A percentile compares a stretch with the other conserved stretches of the same genome.
These are phyloP conservation scores for Anorthoa munda DNA, from an alignment of 2,888 invertebrate species.

Conservation along the genomic window DNA sequence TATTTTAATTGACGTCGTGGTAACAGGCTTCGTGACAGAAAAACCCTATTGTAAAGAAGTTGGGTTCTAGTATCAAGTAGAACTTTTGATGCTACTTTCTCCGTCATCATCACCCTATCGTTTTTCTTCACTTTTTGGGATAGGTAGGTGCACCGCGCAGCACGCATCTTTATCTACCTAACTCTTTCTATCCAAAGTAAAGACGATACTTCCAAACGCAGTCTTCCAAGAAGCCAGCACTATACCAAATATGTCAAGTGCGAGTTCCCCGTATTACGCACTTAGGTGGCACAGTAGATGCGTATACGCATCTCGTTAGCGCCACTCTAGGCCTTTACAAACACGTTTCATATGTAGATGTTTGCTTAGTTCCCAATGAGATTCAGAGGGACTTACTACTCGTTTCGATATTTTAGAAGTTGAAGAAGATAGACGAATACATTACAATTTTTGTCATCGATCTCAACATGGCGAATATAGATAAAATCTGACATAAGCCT, in stretches of 20 bases:
- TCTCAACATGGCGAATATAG: background rate
- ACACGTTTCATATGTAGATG: slow-evolving; percentile 31
- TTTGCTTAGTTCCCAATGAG: slow-evolving; percentile 9
- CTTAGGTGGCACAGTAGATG: slow-evolving; percentile 63
- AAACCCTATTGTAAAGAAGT: background rate
- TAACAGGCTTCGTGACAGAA: background rate
- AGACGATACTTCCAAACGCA: slow-evolving; percentile 5
- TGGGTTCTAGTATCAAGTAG: background rate
- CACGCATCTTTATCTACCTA: too few relatives aligned
- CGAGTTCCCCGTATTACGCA: slow-evolving; percentile 79
- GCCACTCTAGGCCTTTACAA: slow-evolving; percentile 55
- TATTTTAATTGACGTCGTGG: fast-evolving
- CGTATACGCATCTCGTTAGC: slow-evolving; percentile 88
- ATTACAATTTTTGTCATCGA: background rate
- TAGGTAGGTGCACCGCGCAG: too few relatives aligned
- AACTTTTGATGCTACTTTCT: background rate
- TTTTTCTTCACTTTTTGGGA: too few relatives aligned
- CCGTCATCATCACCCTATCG: fast-evolving
- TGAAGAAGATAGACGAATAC: background rate
- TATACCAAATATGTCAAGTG: slow-evolving; percentile 58
- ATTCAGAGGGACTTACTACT: slow-evolving; percentile 10
- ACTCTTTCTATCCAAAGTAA: background rate
- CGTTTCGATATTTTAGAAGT: background rate
- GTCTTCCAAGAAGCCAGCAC: slow-evolving; percentile 37
- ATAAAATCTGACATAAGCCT: too few relatives aligned